Evolutionary conservation across 2,113 vertebrate species (phyloP), one percentile per base, ranked within the genome.

Genomic region (Rostratula benghalensis): DNA sequence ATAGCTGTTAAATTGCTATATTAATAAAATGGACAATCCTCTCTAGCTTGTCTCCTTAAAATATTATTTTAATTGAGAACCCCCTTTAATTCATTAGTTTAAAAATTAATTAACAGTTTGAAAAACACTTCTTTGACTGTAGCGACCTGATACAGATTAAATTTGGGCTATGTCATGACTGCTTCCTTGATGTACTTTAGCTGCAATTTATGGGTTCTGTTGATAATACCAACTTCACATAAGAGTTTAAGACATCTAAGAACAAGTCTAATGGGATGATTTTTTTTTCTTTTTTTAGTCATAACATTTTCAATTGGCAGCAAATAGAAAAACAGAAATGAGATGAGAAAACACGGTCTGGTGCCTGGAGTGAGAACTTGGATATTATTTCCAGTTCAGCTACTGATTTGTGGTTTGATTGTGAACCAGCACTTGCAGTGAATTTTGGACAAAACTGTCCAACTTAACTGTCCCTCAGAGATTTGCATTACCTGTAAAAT

Each of bases 31-130:
- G 83, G 77, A 76, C 86, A 94, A 27, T 89, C 65, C 16, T 92
- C 90, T 93, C 91, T 83, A 89, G 78, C 63, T 67, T 60, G 80
- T 87, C 65, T 87, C 33, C 57, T 89, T 83, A 30, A 91, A 96
- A 71, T 75, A 53, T 68, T 69, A 48, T 89, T 57, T 92, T 95
- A 94, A 93, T 89, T 92, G 94, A 95, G 81, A 94, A 39, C 14
- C 8, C 24, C 41, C 46, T 89, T 92, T 87, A 90, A 96, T 97
- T 57, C 59, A 37, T 87, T 94, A 57, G 91, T 87, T 61, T 22
- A 79, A 94, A 91, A 92, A 93, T 92, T 91, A 96, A 96, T 97
- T 94, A 94, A 68, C 53, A 14, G 69, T 93, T 87, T 69, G 39
- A 78, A 89, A 94, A 94, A 71, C 73, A 76, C 4, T 87, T 67